Evolutionary conservation across 2,113 vertebrate genomes (phyloP).

Genomic region (Mormyrus iriodes): DNA sequence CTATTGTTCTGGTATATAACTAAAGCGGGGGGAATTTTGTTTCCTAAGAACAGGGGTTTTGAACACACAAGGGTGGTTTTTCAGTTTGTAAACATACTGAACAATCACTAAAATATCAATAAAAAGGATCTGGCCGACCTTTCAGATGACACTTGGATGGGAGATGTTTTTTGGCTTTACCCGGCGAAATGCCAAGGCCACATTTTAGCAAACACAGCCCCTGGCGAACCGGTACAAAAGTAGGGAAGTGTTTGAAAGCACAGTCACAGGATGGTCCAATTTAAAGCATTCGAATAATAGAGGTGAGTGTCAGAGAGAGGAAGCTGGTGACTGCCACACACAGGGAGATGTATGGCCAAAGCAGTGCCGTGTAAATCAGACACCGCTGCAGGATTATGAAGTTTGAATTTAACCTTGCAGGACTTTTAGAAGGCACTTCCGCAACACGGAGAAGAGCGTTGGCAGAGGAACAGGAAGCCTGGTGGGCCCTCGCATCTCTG

Average conservation of each 20-base stretch:
- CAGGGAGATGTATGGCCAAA: constrained; percentile 25
- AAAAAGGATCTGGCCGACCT: constrained; percentile 13
- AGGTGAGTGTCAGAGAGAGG: constrained; percentile 19
- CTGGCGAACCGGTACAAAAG: constrained; percentile 10
- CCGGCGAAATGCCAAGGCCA: not conserved
- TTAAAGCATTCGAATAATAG: constrained; percentile 23
- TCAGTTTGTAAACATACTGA: constrained; percentile 21
- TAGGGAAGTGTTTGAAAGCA: constrained; percentile 25
- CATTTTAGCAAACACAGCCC: constrained; percentile 19
- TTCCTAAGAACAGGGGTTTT: constrained; percentile 20
- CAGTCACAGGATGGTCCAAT: constrained; percentile 16
- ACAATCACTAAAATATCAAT: constrained; percentile 24
- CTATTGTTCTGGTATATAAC: not conserved
- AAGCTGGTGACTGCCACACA: not conserved
- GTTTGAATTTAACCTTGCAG: constrained; percentile 77
- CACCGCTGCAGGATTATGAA: constrained; percentile 55
- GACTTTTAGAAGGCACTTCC: constrained; percentile 74
- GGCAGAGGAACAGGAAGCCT: constrained; percentile 71
- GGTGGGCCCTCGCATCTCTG: constrained; percentile 68
- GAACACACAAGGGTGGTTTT: constrained; percentile 6
- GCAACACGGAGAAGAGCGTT: constrained; percentile 60
- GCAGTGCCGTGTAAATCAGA: constrained; percentile 37
- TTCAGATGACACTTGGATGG: not conserved
- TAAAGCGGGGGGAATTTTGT: not conserved
- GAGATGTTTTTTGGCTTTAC: not conserved